Evolutionary conservation across 2,888 invertebrate genomes (phyloP).

Genomic region (Euphydryas editha): DNA sequence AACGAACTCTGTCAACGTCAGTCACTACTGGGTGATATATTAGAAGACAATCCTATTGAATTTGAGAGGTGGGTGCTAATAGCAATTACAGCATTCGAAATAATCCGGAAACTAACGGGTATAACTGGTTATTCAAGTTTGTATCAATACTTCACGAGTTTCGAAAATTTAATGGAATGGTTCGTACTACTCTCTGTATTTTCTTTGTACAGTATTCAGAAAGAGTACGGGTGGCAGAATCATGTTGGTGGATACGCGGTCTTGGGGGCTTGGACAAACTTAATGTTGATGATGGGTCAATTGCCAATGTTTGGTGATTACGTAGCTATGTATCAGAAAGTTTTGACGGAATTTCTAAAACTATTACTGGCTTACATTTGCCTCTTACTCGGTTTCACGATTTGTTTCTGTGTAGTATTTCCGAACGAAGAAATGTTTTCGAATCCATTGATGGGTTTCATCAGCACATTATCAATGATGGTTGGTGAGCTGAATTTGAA

Average conservation of each 20-base stretch:
- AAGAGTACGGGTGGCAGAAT: slow-evolving; percentile 92
- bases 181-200: slow-evolving; percentile 93
- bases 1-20: slow-evolving; percentile 89
- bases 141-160: slow-evolving; percentile 90
- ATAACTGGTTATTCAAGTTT: slow-evolving; percentile 91
- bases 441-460: slow-evolving; percentile 92
- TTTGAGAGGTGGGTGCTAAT: slow-evolving; percentile 91
- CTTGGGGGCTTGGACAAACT: slow-evolving; percentile 92
- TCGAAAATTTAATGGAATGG: slow-evolving; percentile 94
- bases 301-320: slow-evolving; percentile 94
- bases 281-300: slow-evolving; percentile 95
- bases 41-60: slow-evolving; percentile 90
- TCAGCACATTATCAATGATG: slow-evolving; percentile 94
- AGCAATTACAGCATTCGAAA: slow-evolving; percentile 90
- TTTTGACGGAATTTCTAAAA: slow-evolving; percentile 92
- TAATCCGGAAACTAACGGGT: slow-evolving; percentile 90
- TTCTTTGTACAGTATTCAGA: slow-evolving; percentile 90
- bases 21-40: slow-evolving; percentile 88
- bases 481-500: slow-evolving; percentile 92
- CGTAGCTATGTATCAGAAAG: slow-evolving; percentile 95
- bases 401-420: slow-evolving; percentile 94
- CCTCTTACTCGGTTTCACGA: slow-evolving; percentile 92
- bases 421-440: slow-evolving; percentile 92
- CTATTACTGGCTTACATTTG: slow-evolving; percentile 92
- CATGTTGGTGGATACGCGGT: slow-evolving; percentile 94